These are phyloP conservation scores for Melozone crissalis DNA, from an alignment of 2,113 vertebrate species.

Conservation along the genomic window DNA sequence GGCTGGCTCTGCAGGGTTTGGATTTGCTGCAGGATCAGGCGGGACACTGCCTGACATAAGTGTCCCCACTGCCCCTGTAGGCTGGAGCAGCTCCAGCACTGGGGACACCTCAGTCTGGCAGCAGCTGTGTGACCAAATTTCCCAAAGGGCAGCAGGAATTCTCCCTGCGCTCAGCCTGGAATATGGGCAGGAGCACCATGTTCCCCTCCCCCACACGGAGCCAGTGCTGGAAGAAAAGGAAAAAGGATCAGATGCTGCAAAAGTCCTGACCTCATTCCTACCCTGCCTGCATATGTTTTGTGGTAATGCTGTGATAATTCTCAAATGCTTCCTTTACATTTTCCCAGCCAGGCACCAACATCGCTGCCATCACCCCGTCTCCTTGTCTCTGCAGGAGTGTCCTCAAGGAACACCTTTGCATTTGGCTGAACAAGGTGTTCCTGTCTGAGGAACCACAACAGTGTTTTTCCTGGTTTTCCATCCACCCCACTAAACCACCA, in stretches of 20 bases:
- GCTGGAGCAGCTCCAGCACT: background rate
- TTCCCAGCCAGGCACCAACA: conserved; percentile 21
- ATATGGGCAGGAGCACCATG: background rate
- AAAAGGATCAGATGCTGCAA: background rate
- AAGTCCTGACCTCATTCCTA: background rate
- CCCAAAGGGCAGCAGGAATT: background rate
- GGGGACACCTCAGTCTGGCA: background rate
- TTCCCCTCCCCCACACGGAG: fast-evolving
- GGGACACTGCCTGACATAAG: background rate
- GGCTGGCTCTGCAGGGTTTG: background rate
- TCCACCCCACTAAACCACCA: background rate
- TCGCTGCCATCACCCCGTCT: background rate
- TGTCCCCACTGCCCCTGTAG: background rate
- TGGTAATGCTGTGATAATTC: background rate
- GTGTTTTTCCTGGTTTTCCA: background rate
- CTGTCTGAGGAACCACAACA: background rate
- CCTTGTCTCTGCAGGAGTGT: background rate
- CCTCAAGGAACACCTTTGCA: conserved; percentile 25
- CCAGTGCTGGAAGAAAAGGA: background rate
- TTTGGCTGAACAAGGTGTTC: conserved; percentile 44
- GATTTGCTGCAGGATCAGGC: background rate
- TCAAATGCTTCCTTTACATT: background rate
- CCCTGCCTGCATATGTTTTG: background rate
- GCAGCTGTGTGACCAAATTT: background rate
- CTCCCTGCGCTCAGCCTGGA: background rate